Percentiles rank a stretch among this genome's conserved stretches.
Conservation (phyloP, 2,113 vertebrate species). For the Microcebus griseorufus region DNA sequence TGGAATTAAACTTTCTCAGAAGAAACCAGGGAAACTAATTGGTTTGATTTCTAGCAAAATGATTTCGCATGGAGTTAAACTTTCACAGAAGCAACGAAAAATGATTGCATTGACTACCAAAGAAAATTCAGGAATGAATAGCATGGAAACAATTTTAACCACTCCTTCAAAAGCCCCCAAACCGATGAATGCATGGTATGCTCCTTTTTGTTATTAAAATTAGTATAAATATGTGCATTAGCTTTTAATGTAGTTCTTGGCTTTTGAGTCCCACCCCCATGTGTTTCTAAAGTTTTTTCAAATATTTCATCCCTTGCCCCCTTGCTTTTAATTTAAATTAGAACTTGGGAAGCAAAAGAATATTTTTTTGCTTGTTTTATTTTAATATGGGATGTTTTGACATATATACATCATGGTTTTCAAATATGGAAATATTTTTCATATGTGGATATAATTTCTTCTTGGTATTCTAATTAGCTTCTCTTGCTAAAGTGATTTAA, state of each 20-base stretch:
- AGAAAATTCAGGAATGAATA: constrained; percentile 84
- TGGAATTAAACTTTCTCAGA: constrained; percentile 66
- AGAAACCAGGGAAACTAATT: neutral
- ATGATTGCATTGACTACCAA: constrained; percentile 94
- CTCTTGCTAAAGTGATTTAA: constrained; percentile 32
- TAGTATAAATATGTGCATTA: neutral
- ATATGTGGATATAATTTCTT: neutral
- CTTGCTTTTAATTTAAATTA: constrained; percentile 48
- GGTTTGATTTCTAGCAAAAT: constrained; percentile 86
- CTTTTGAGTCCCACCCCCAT: neutral
- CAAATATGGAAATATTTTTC: neutral
- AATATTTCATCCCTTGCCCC: neutral
- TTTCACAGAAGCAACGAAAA: constrained; percentile 98
- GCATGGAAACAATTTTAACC: constrained; percentile 83
- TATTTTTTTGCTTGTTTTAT: neutral
- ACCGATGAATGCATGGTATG: constrained; percentile 92
- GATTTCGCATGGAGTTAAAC: constrained; percentile 87
- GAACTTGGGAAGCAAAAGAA: neutral
- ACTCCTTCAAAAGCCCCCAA: constrained; percentile 85
- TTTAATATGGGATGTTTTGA: constrained; percentile 12
- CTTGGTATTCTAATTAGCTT: neutral
- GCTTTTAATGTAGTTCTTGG: neutral
- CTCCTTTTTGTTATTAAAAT: constrained; percentile 48
- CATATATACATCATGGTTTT: neutral
- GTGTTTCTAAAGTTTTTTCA: neutral